Evolutionary conservation across 2,113 vertebrate genomes (phyloP).

Genomic region (Hylia prasina): DNA sequence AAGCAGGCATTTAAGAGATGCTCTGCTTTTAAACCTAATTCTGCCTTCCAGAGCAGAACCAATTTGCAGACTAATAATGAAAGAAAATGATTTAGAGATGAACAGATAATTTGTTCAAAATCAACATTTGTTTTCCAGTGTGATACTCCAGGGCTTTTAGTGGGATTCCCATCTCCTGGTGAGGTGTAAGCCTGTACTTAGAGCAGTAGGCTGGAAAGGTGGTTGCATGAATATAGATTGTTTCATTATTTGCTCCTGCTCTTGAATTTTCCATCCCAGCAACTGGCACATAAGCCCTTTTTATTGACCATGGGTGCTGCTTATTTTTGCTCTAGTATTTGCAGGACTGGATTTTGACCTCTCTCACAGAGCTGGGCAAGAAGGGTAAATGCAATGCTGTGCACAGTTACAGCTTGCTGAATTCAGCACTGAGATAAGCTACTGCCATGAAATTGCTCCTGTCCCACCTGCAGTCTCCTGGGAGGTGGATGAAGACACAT

Average conservation of each 20-base stretch:
- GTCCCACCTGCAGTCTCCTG: background rate
- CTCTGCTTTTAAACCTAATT: conserved; percentile 42
- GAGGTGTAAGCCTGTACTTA: conserved; percentile 18
- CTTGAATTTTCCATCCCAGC: conserved; percentile 45
- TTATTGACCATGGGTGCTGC: conserved; percentile 8
- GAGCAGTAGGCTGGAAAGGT: conserved; percentile 18
- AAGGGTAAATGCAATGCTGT: background rate
- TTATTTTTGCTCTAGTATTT: conserved; percentile 17
- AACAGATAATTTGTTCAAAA: conserved; percentile 49
- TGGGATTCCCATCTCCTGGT: background rate
- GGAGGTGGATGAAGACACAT: background rate
- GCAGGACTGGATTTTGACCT: background rate
- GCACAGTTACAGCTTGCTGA: background rate
- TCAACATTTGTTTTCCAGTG: conserved; percentile 58
- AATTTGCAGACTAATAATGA: conserved; percentile 54
- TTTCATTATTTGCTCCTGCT: conserved; percentile 55
- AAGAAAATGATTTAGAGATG: conserved; percentile 57
- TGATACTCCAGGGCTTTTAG: conserved; percentile 14
- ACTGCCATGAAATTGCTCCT: background rate
- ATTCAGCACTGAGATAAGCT: background rate
- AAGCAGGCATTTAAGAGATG: background rate
- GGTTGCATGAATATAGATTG: conserved; percentile 52
- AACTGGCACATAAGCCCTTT: conserved; percentile 42
- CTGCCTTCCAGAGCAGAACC: conserved; percentile 44
- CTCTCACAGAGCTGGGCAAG: background rate